Evolutionary conservation across 2,888 invertebrate species (phyloP).

Genomic region (Tachina fera): DNA sequence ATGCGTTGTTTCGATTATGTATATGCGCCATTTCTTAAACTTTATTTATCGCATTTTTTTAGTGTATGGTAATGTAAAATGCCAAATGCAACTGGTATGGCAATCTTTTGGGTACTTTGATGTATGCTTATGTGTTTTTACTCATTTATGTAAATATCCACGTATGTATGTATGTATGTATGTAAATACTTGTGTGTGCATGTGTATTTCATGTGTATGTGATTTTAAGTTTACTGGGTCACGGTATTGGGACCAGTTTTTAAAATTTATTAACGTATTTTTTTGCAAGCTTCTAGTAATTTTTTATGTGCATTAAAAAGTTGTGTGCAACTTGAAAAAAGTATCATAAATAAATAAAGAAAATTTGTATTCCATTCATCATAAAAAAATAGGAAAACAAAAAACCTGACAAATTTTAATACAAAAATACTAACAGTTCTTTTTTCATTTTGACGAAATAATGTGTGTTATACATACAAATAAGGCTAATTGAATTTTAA

Average conservation of each 20-base stretch:
- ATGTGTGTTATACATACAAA: neutral
- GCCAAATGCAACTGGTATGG: constrained; percentile 45
- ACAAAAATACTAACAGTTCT: constrained; percentile 4
- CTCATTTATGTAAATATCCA: neutral
- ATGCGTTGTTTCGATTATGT: too few relatives aligned
- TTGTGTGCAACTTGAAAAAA: constrained; percentile 31
- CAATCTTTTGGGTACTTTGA: constrained; percentile 30
- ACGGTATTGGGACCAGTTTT: constrained; percentile 69
- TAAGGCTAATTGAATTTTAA: constrained; percentile 17
- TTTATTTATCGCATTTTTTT: neutral
- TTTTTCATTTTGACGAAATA: neutral
- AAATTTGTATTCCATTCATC: neutral
- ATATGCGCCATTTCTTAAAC: too few relatives aligned
- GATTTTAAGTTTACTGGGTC: constrained; percentile 70
- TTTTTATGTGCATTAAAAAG: constrained; percentile 39
- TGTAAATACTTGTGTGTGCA: neutral
- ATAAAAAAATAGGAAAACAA: neutral
- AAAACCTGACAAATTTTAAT: neutral
- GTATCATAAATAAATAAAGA: constrained; percentile 15
- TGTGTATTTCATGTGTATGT: constrained; percentile 19
- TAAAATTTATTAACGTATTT: constrained; percentile 50
- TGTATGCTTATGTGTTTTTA: neutral
- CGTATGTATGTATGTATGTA: neutral
- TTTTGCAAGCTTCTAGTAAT: constrained; percentile 23
- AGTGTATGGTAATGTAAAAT: constrained; percentile 11